Evolutionary conservation across 1,140 invertebrate species (phyloP).

Genomic region (Rhagoletis zephyria): DNA sequence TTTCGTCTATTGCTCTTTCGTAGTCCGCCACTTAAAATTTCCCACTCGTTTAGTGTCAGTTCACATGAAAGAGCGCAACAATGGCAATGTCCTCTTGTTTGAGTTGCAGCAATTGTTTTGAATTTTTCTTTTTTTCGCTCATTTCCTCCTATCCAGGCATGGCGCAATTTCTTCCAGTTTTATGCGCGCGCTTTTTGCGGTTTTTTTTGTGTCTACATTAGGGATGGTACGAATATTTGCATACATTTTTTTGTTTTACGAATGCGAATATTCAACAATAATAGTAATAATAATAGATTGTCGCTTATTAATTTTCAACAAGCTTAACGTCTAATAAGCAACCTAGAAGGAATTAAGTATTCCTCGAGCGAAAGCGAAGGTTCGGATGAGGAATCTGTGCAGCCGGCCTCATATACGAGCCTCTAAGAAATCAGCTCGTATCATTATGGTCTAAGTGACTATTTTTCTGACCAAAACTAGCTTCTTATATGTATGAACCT

Average conservation of each 20-base stretch:
- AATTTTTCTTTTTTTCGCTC: not conserved
- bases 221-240: too few species aligned
- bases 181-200: not conserved
- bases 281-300: not conserved
- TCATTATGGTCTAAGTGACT: too few species aligned
- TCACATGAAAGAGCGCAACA: slow-evolving; percentile 46
- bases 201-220: not conserved
- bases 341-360: too few species aligned
- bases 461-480: too few species aligned
- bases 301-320: too few species aligned
- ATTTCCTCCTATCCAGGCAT: not conserved
- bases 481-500: too few species aligned
- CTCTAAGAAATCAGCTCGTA: too few species aligned
- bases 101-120: not conserved
- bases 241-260: not conserved
- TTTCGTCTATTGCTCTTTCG: not conserved
- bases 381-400: too few species aligned
- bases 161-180: slow-evolving; percentile 12
- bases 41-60: slow-evolving; percentile 33
- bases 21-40: slow-evolving; percentile 41
- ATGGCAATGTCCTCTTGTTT: slow-evolving; percentile 32
- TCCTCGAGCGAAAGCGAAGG: too few species aligned
- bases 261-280: not conserved
- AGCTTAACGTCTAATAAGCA: too few species aligned
- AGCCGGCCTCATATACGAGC: too few species aligned